A percentile compares a stretch with the other conserved stretches of the same genome.
phyloP scores from a whole-genome alignment of 2,113 vertebrate genomes.

The Plecturocebus donacophilus region DNA sequence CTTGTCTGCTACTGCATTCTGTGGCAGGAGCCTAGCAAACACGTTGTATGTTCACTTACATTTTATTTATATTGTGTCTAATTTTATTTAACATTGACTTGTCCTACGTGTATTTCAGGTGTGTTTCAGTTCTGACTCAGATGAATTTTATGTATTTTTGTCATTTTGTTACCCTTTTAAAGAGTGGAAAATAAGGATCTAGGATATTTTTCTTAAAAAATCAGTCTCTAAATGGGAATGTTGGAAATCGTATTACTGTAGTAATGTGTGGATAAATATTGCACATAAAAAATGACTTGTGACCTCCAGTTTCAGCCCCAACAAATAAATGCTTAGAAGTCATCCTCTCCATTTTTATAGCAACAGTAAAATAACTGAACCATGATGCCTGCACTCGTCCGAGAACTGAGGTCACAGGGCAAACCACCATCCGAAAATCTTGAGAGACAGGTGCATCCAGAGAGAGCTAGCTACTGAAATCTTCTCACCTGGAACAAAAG shows the following conservation, averaged over 20 bases:
- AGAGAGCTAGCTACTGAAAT: neutral
- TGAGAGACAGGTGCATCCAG: neutral
- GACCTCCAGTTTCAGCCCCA: neutral
- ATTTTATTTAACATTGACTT: neutral
- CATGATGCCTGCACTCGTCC: too few species aligned
- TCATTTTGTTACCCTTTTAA: neutral
- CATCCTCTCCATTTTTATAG: neutral
- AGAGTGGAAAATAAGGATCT: neutral
- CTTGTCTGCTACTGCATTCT: neutral
- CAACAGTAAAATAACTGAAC: neutral
- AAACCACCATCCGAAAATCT: neutral
- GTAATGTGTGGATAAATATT: neutral
- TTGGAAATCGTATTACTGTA: neutral
- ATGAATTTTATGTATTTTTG: neutral
- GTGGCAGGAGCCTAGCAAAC: too few species aligned
- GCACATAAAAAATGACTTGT: neutral
- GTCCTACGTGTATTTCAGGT: neutral
- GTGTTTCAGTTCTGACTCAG: neutral
- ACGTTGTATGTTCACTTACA: neutral
- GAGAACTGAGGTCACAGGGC: neutral
- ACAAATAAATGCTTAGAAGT: neutral
- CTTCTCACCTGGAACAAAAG: neutral
- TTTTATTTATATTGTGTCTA: neutral
- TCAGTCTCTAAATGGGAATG: neutral
- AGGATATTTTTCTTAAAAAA: neutral